Evolutionary conservation across 2,888 invertebrate species (phyloP).

Genomic region (Apodemia hepburni): DNA sequence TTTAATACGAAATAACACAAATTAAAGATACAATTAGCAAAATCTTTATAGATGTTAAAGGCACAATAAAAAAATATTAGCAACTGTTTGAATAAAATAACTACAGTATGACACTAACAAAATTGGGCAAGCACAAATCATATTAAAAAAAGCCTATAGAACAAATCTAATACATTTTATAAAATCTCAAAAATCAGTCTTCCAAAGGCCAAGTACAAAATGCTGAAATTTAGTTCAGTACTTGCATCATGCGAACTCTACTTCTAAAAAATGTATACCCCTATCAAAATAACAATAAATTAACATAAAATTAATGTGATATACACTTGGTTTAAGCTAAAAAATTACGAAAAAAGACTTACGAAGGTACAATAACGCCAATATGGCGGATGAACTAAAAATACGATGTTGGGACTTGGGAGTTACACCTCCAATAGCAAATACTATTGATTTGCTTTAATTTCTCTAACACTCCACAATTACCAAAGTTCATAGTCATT

Average conservation of each 20-base stretch:
- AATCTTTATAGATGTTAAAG: background rate
- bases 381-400: constrained; percentile 85
- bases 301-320: constrained; percentile 60
- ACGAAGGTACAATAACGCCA: constrained; percentile 82
- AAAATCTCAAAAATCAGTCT: constrained; percentile 44
- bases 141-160: constrained; percentile 24
- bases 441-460: constrained; percentile 63
- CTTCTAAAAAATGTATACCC: constrained; percentile 59
- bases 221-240: constrained; percentile 49
- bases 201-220: constrained; percentile 65
- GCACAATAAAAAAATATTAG: background rate
- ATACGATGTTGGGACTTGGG: constrained; percentile 72
- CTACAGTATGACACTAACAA: background rate
- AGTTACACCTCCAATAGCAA: constrained; percentile 69
- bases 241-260: constrained; percentile 54
- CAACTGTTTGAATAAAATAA: background rate
- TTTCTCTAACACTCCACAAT: constrained; percentile 65
- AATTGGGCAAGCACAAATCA: constrained; percentile 18
- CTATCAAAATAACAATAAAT: constrained; percentile 71
- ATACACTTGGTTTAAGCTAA: constrained; percentile 58
- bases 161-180: constrained; percentile 48
- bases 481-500: constrained; percentile 58
- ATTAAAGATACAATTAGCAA: background rate
- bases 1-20: constrained; percentile 2
- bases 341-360: constrained; percentile 75